Conservation (phyloP, 2,888 invertebrate species). For the Lepidocyrtinus sp. region DNA sequence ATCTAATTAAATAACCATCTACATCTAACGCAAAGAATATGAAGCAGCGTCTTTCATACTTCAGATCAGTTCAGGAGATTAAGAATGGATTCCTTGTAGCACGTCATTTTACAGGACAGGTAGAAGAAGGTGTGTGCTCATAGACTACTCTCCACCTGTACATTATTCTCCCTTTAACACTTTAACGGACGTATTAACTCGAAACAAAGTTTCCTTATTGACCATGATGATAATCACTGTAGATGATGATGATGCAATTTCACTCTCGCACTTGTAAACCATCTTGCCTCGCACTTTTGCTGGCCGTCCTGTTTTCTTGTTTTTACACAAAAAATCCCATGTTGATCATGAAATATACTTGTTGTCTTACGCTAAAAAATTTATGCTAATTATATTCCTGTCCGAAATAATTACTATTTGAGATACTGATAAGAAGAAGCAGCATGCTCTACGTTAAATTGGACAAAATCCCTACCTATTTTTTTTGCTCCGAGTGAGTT, state of each 20-base stretch:
- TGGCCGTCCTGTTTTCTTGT: neutral
- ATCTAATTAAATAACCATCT: too few species aligned
- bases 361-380: conserved; percentile 2
- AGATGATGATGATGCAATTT: conserved; percentile 2
- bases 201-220: neutral
- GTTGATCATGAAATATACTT: conserved; percentile 20
- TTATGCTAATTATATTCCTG: conserved; percentile 49
- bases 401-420: conserved; percentile 27
- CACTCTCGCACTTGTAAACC: neutral
- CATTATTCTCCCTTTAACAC: conserved; percentile 16
- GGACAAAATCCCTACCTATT: neutral
- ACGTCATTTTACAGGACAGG: conserved; percentile 9
- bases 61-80: neutral
- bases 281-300: conserved; percentile 17
- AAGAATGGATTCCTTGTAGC: conserved; percentile 5
- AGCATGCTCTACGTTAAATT: conserved; percentile 4
- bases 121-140: conserved; percentile 7
- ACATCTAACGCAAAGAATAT: too few species aligned
- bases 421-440: conserved; percentile 19
- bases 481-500: neutral
- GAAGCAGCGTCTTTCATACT: too few species aligned
- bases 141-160: too few species aligned
- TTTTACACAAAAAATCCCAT: neutral
- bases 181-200: neutral
- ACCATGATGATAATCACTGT: neutral